These are phyloP conservation scores for Heliconius eleuchia DNA, from an alignment of 1,140 invertebrate species.

Conservation along the genomic window DNA sequence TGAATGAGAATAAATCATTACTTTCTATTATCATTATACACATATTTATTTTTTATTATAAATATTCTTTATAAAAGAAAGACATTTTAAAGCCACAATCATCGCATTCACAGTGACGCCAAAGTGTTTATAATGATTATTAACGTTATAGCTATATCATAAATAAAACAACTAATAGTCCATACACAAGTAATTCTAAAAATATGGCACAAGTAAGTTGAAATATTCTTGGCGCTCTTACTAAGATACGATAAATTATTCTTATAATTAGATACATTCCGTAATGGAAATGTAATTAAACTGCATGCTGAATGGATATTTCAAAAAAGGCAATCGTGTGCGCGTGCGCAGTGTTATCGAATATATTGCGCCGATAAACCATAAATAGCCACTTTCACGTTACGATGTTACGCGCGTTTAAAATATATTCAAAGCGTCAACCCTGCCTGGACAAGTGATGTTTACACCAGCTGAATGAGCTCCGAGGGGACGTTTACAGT, in stretches of 20 bases:
- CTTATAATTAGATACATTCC: conserved; percentile 12
- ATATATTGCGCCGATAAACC: conserved; percentile 38
- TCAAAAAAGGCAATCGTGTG: conserved; percentile 23
- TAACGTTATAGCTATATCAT: background rate
- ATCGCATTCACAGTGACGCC: background rate
- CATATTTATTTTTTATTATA: too few species aligned
- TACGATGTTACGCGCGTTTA: conserved; percentile 42
- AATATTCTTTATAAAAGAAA: too few species aligned
- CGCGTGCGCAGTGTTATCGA: conserved; percentile 24
- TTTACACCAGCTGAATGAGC: conserved; percentile 62
- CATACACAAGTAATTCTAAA: conserved; percentile 1
- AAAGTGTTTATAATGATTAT: background rate
- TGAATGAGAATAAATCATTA: too few species aligned
- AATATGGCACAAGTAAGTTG: background rate
- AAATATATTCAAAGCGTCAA: conserved; percentile 48
- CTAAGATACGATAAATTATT: background rate
- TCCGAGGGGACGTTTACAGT: conserved; percentile 58
- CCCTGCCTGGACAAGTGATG: conserved; percentile 60
- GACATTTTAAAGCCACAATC: too few species aligned
- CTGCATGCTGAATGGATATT: conserved; percentile 18
- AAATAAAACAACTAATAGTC: conserved; percentile 6
- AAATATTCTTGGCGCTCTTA: background rate
- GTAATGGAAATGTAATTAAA: conserved; percentile 14
- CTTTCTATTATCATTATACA: too few species aligned
- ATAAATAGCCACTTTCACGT: conserved; percentile 44